Evolutionary conservation across 1,140 invertebrate genomes (phyloP).

Genomic region (Centruroides sculpturatus): DNA sequence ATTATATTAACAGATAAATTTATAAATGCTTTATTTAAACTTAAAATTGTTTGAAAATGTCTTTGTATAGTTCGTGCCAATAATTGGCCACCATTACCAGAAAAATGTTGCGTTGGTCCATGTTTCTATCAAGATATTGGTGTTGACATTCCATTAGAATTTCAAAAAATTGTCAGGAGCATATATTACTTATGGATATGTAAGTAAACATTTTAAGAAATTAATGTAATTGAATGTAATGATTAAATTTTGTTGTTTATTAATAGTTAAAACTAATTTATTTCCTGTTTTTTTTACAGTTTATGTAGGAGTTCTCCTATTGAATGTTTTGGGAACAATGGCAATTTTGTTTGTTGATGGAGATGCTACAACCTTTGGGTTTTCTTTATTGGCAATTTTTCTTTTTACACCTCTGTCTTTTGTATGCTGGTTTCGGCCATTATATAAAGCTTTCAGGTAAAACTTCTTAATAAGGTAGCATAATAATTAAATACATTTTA

Average conservation of each 20-base stretch:
- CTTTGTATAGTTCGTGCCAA: constrained; percentile 39
- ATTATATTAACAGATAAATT: too few species aligned
- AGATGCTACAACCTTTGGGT: constrained; percentile 58
- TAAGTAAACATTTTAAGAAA: constrained; percentile 41
- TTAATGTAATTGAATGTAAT: too few species aligned
- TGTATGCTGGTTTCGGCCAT: constrained; percentile 85
- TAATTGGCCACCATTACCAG: constrained; percentile 96
- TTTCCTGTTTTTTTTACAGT: constrained; percentile 43
- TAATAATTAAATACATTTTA: too few species aligned
- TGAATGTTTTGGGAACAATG: constrained; percentile 74
- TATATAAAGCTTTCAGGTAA: constrained; percentile 73
- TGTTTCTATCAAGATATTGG: constrained; percentile 99
- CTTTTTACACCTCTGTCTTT: constrained; percentile 95
- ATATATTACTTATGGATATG: constrained; percentile 96
- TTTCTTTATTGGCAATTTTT: constrained; percentile 75
- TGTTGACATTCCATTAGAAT: constrained; percentile 96
- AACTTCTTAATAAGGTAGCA: not conserved
- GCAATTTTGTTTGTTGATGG: constrained; percentile 45
- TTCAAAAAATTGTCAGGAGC: constrained; percentile 85
- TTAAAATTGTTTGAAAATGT: too few species aligned
- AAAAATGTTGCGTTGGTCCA: constrained; percentile 76
- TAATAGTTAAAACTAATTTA: not conserved
- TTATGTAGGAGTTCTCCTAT: constrained; percentile 65
- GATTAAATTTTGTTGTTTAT: not conserved
- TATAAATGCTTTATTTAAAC: too few species aligned